A percentile compares a stretch with the other conserved stretches of the same genome.
Evolutionary conservation across 2,113 vertebrate species (phyloP).

Genomic region (Cyanoramphus novaezelandiae): DNA sequence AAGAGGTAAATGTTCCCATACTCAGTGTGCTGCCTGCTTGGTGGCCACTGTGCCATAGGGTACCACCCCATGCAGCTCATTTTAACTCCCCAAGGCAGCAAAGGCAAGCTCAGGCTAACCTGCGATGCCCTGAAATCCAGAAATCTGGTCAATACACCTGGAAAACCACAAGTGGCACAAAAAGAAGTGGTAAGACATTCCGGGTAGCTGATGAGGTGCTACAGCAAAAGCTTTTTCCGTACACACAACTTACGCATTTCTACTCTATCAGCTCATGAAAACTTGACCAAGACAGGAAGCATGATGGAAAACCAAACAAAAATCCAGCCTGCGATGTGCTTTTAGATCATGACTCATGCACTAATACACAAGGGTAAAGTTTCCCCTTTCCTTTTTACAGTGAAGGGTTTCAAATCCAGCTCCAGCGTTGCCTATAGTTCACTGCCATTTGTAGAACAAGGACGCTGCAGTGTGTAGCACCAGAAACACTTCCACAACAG

Average conservation of each 20-base stretch:
- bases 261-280: neutral
- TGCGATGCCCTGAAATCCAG: neutral
- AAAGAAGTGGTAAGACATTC: neutral
- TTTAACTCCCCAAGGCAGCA: neutral
- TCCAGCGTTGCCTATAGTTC: neutral
- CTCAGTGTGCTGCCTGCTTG: neutral
- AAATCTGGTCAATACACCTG: neutral
- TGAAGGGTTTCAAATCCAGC: neutral
- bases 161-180: neutral
- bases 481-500: neutral
- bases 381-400: neutral
- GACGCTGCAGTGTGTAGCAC: neutral
- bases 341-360: neutral
- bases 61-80: neutral
- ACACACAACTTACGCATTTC: neutral
- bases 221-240: neutral
- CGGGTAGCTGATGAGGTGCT: neutral
- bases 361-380: neutral
- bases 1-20: neutral
- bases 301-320: fast-evolving
- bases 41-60: neutral
- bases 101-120: neutral
- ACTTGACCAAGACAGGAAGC: neutral
- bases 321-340: neutral
- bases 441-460: neutral